Base-by-base conservation (phyloP, 1,140 invertebrate species). In the Anthonomus grandis region DNA sequence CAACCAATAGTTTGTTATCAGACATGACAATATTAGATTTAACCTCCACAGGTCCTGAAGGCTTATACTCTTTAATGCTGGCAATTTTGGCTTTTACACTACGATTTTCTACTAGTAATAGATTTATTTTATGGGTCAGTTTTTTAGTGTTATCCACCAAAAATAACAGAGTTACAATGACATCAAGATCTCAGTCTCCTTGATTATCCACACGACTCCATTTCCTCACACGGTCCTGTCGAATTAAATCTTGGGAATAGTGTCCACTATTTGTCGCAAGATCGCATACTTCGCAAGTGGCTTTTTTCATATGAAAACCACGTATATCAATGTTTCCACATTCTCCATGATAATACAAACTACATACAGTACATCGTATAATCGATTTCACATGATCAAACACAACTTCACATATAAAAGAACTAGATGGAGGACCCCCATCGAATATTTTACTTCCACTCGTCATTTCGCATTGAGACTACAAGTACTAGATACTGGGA, bases 291-390 rank as follows among this genome's bases (percentile, higher is more conserved):
- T 38, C 36, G 13, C 42, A 45, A 5, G 23, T 45, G 4, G 42
- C 5, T 17, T 18, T 5, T 45, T 45, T 45, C 23, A 45, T 45
- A 45, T 45, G 42, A 17, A 45, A 45, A 45, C 42, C 42, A 18
- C 18, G 10, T 21, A 45, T 22, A 18, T 45, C 42, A 4, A 45
- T 21, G 23, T 45, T 48, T 39, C 5, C 15, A 15, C 46, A 25
- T 48, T 31, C 34, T 17, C 22, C 46, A 19, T 48, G 46, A 48
- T 5, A 48, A 48, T 36, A 48, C 8, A 48, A 31, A 5, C 15
- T 19, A 48, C 22, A 48, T 5, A 3, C 6, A 25, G 22, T 48
- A 45, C 42, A 45, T 13, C 9, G 42, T 5, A 45, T 18, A 22
- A 45, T 45, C 4, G 42, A 5, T 13, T 45, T 45, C 22, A 45